phyloP scores from a whole-genome alignment of 2,113 vertebrate genomes.

The Corynorhinus townsendii region DNA sequence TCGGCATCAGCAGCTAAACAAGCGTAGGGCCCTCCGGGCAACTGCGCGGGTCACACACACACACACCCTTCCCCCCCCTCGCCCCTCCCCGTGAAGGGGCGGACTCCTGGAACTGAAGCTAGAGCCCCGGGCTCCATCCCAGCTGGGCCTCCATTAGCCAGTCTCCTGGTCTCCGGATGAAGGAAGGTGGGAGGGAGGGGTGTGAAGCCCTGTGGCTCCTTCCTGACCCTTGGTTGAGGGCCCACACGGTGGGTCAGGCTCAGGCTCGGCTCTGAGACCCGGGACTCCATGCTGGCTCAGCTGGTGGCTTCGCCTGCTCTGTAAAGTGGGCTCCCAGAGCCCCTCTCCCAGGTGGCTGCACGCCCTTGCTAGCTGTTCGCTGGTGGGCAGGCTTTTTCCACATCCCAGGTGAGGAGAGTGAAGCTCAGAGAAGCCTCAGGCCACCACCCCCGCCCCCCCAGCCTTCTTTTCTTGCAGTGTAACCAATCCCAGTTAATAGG shows the following conservation, averaged over 20 bases:
- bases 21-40: background rate
- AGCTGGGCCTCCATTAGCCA: background rate
- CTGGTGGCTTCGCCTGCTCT: background rate
- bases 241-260: too few species aligned
- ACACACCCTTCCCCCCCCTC: too few species aligned
- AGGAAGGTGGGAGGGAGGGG: too few species aligned
- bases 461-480: background rate
- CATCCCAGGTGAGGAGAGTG: background rate
- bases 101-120: background rate
- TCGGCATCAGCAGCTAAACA: background rate
- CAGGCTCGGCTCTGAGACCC: background rate
- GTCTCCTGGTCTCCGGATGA: background rate
- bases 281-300: background rate
- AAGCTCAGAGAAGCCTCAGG: background rate
- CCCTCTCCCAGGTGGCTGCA: background rate
- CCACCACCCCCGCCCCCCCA: background rate
- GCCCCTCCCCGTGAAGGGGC: background rate
- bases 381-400: too few species aligned
- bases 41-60: background rate
- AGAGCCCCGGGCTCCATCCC: background rate
- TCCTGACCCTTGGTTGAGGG: background rate
- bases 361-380: rapidly evolving
- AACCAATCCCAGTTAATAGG: background rate
- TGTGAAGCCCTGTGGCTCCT: background rate
- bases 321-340: too few species aligned